A percentile compares a stretch with the other conserved stretches of the same genome.
phyloP scores from a whole-genome alignment of 2,888 invertebrate species.

The Apantesis nais region DNA sequence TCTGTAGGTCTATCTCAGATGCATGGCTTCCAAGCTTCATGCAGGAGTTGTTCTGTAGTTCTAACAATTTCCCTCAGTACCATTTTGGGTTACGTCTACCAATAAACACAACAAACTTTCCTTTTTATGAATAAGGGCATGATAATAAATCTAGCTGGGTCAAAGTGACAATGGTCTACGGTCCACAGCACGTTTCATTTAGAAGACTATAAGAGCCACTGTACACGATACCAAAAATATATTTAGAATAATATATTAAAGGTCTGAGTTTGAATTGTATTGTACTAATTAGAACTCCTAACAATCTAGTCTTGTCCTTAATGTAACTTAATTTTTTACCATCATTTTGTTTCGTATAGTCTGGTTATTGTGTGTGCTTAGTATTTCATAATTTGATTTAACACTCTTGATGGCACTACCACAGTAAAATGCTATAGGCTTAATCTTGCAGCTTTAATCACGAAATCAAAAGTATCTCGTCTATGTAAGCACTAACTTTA shows the following conservation, averaged over 20 bases:
- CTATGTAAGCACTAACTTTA: slow-evolving; percentile 4
- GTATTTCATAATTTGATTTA: too few species aligned
- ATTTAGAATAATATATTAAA: neutral
- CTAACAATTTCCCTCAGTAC: neutral
- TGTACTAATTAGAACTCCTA: neutral
- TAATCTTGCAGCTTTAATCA: too few species aligned
- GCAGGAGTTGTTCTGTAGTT: neutral
- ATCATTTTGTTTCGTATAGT: neutral
- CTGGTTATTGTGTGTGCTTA: too few species aligned
- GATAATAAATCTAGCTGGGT: slow-evolving; percentile 22
- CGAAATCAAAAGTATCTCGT: neutral
- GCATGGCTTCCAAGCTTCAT: neutral
- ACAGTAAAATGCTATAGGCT: too few species aligned
- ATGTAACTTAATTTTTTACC: too few species aligned
- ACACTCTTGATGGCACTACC: too few species aligned
- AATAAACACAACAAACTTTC: slow-evolving; percentile 16
- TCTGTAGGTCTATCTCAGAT: neutral
- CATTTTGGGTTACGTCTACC: slow-evolving; percentile 13
- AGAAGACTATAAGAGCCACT: neutral
- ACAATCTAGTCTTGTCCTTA: too few species aligned
- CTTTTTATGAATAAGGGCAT: slow-evolving; percentile 21
- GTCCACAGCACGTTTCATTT: slow-evolving; percentile 5
- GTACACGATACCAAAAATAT: neutral
- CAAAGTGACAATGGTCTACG: slow-evolving; percentile 19
- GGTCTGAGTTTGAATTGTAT: neutral